phyloP scores from a whole-genome alignment of 2,888 invertebrate genomes.

The Dioctria rufipes region DNA sequence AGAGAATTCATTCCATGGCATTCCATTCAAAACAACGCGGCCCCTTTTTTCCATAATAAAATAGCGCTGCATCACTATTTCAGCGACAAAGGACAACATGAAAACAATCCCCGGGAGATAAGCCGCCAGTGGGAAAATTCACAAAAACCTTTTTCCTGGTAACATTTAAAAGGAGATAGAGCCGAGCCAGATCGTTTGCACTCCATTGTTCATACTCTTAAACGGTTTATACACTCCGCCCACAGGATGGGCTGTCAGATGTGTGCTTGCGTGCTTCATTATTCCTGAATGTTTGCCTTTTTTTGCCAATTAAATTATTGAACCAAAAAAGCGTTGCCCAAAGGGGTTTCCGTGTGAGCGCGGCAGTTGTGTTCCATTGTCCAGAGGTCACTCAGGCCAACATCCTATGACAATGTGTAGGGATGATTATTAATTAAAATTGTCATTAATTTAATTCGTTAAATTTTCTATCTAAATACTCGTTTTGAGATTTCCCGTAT shows the following conservation, averaged over 20 bases:
- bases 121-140: slow-evolving; percentile 16
- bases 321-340: slow-evolving; percentile 46
- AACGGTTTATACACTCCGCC: background rate
- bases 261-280: slow-evolving; percentile 50
- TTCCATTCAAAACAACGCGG: background rate
- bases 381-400: background rate
- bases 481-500: background rate
- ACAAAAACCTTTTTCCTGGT: slow-evolving; percentile 33
- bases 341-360: slow-evolving; percentile 51
- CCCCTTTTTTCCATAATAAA: background rate
- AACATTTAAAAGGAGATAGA: slow-evolving; percentile 36
- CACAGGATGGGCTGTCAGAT: slow-evolving; percentile 15
- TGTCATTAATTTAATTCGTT: slow-evolving; percentile 36
- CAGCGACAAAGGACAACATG: slow-evolving; percentile 27
- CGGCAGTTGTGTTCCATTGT: slow-evolving; percentile 13
- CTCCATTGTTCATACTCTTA: slow-evolving; percentile 44
- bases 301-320: slow-evolving; percentile 52
- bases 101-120: slow-evolving; percentile 32
- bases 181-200: slow-evolving; percentile 37
- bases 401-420: background rate
- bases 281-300: slow-evolving; percentile 46
- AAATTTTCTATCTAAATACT: background rate
- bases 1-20: background rate
- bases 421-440: slow-evolving; percentile 30
- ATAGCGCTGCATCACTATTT: slow-evolving; percentile 27